Evolutionary conservation across 2,113 vertebrate genomes (phyloP), one percentile per base, ranked within the genome.

Genomic region (Colistium nudipinnis): DNA sequence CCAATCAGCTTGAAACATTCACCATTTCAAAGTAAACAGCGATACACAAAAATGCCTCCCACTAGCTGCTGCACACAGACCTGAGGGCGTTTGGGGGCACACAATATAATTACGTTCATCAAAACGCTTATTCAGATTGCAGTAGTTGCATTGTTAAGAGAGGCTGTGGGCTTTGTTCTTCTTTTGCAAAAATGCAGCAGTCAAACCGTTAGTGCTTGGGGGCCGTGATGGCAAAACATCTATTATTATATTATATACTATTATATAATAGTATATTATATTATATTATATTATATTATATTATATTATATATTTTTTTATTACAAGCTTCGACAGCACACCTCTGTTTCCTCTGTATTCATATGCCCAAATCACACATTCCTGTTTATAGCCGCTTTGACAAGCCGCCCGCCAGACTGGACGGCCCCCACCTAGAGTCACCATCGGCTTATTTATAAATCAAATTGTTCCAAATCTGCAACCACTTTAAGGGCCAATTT

Each of bases 71-170:
- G 27, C 36, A 49, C 30, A 33, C 41, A 54, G 51, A 72, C 84
- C 82, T 53, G 38, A 27, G 79, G 82, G 74, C 77, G 67, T 83
- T 62, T 61, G 47, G 27, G n/a, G 70, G 59, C 24, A 65, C 55
- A 63, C 70, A 52, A n/a, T 33, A 25, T 76, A 79, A 83, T 84
- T 84, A 77, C 39, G 71, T 81, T 80, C 44, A 80, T 80, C 78
- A 84, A 72, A 79, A 56, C 53, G 62, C 24, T 1, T 70, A 73
- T 43, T 53, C 59, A 65, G 59, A 78, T 74, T 69, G 48, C 43
- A 59, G 56, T 62, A 73, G 74, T 56, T 81, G 72, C 47, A 62
- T 78, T 81, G 44, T 54, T 55, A 56, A n/a, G 35, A 49, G 4
- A 65, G 35, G 67, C 80, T 62, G 49, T 2, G 35, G 74, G 80